Evolutionary conservation across 2,888 invertebrate genomes (phyloP), one percentile per base, ranked within the genome.

Genomic region (Trichopria drosophilae): DNA sequence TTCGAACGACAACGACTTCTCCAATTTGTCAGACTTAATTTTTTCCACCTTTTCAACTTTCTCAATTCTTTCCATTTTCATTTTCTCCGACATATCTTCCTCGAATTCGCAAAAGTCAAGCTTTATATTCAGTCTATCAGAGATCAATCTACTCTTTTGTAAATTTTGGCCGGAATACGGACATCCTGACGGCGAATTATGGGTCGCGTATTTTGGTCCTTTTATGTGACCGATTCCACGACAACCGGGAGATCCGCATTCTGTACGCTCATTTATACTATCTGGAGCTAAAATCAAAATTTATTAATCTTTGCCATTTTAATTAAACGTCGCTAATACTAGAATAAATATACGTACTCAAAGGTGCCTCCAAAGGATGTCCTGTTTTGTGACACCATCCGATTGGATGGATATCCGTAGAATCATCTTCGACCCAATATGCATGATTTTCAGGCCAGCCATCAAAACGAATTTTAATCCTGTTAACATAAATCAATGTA

Each of bases 371-470:
- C 19, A 95, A 76, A 0, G 88, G 87, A 73, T 95, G 94, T 2
- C 87, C 87, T 1, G 93, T 93, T 76, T 90, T 90, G 57, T 84
- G 81, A 72, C 93, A 93, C 93, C 94, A 96, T 24, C 90, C 90
- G 55, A 90, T 84, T 1, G 95, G 95, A 78, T 95, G 93, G 64
- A 96, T 82, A 75, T 95, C 93, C 0, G 88, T 83, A 59, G 85
- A 87, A 76, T 95, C 93, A 73, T 94, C 94, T 67, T 94, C 93
- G 50, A 93, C 78, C 92, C 93, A 93, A 73, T 86, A 90, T 57
- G 89, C 85, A 70, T 93, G 87, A 59, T 84, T 82, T 63, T 84
- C 84, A 1, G 88, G 86, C 92, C 94, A 95, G 12, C 93, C 93
- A 75, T 94, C 94, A 76, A 91, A 91, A 66, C 89, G 84, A 42